These are phyloP conservation scores for Argopecten irradians DNA, from an alignment of 1,140 invertebrate species.

Conservation along the genomic window DNA sequence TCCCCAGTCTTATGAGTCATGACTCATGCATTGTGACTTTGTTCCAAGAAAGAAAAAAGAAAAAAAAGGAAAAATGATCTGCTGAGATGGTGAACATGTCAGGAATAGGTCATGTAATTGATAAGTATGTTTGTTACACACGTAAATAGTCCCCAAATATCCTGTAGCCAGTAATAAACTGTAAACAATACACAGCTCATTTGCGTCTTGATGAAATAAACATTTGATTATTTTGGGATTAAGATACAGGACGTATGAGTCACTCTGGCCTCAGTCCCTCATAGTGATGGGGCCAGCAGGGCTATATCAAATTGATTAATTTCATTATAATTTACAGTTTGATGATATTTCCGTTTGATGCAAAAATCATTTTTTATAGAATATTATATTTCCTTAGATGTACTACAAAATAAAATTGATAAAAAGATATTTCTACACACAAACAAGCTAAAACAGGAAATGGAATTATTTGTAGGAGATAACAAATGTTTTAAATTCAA, in stretches of 20 bases:
- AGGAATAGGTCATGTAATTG: background rate
- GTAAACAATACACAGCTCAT: background rate
- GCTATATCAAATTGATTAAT: background rate
- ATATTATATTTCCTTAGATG: background rate
- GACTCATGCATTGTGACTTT: constrained; percentile 1
- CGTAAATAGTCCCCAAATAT: background rate
- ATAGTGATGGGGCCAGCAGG: background rate
- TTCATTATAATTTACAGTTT: background rate
- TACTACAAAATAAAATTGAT: background rate
- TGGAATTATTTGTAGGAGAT: background rate
- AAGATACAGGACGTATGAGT: background rate
- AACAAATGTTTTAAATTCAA: background rate
- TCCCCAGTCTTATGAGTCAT: background rate
- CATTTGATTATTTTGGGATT: background rate
- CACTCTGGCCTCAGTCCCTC: background rate
- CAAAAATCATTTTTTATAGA: background rate
- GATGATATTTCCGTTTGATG: background rate
- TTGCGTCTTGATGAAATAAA: background rate
- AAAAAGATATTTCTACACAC: background rate
- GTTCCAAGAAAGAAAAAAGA: background rate
- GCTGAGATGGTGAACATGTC: background rate
- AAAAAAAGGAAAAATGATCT: background rate
- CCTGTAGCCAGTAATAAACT: background rate
- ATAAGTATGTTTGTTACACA: constrained; percentile 6
- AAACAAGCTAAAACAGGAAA: background rate